Percentiles rank a stretch among this genome's conserved stretches.
phyloP scores from a whole-genome alignment of 64 coral and sea anemone genomes.

The Porites lutea region DNA sequence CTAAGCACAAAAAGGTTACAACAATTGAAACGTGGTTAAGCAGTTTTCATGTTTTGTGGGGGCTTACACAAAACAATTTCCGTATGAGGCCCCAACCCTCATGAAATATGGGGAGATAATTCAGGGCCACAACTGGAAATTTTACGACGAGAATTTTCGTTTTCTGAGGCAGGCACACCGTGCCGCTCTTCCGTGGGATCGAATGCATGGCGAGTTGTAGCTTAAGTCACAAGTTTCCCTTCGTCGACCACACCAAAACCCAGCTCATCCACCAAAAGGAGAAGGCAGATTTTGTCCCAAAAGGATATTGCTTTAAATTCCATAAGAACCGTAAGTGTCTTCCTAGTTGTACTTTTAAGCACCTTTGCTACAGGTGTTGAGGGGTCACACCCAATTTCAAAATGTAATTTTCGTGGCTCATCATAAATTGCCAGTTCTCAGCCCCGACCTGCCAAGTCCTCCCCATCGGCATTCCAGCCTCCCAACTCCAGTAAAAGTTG shows the following conservation, averaged over 20 bases:
- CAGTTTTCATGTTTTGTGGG: conserved; percentile 27
- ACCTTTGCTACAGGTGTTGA: conserved; percentile 35
- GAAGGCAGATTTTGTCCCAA: neutral
- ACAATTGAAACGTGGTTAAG: conserved; percentile 13
- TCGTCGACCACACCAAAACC: neutral
- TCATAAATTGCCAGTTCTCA: neutral
- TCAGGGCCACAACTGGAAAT: conserved; percentile 22
- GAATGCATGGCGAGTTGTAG: conserved; percentile 31
- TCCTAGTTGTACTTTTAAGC: conserved; percentile 25
- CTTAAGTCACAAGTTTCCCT: neutral
- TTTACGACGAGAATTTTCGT: conserved; percentile 62
- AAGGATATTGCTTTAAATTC: conserved; percentile 17
- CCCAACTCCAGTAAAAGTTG: conserved; percentile 40
- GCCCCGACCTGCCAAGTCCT: no score
- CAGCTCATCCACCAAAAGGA: no score
- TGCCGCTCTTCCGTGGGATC: conserved; percentile 22
- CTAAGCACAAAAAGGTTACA: conserved; percentile 7
- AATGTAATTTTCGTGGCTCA: conserved; percentile 50
- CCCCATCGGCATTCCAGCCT: neutral
- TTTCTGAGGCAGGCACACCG: conserved; percentile 16
- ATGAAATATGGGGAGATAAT: neutral
- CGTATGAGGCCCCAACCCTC: neutral
- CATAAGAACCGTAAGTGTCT: conserved; percentile 8
- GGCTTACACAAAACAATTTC: conserved; percentile 4
- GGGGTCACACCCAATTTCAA: neutral